These are phyloP conservation scores for Conopomorpha cramerella DNA, from an alignment of 1,140 invertebrate genomes.

Conservation along the genomic window DNA sequence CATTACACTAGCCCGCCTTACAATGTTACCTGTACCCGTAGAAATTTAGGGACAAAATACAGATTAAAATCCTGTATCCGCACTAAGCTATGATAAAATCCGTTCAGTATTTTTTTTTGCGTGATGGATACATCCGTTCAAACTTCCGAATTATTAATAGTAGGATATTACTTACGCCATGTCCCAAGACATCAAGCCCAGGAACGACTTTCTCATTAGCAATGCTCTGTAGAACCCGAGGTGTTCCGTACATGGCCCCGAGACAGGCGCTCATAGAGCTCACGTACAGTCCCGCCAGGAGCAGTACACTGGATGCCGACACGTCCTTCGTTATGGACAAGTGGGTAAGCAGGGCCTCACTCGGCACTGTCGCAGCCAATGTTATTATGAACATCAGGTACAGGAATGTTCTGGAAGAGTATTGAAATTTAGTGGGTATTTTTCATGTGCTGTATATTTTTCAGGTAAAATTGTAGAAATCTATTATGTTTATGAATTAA, in stretches of 20 bases:
- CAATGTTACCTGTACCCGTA: too few species aligned
- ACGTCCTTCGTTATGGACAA: conserved; percentile 92
- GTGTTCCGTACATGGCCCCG: conserved; percentile 93
- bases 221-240: conserved; percentile 91
- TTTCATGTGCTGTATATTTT: too few species aligned
- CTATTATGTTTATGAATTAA: background rate
- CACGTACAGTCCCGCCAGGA: conserved; percentile 91
- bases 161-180: conserved; percentile 90
- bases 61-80: too few species aligned
- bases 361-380: conserved; percentile 84
- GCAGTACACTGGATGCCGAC: conserved; percentile 77
- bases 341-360: conserved; percentile 74
- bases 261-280: conserved; percentile 94
- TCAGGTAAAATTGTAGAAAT: too few species aligned
- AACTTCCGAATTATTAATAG: too few species aligned
- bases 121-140: too few species aligned
- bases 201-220: conserved; percentile 95
- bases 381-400: conserved; percentile 90
- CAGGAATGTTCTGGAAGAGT: conserved; percentile 76
- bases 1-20: too few species aligned
- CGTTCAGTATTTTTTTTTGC: too few species aligned
- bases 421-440: too few species aligned
- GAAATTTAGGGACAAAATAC: too few species aligned
- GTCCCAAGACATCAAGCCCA: conserved; percentile 80
- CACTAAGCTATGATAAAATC: too few species aligned